Evolutionary conservation across 2,113 vertebrate species (phyloP), one percentile per base, ranked within the genome.

Genomic region (Scatophagus argus): DNA sequence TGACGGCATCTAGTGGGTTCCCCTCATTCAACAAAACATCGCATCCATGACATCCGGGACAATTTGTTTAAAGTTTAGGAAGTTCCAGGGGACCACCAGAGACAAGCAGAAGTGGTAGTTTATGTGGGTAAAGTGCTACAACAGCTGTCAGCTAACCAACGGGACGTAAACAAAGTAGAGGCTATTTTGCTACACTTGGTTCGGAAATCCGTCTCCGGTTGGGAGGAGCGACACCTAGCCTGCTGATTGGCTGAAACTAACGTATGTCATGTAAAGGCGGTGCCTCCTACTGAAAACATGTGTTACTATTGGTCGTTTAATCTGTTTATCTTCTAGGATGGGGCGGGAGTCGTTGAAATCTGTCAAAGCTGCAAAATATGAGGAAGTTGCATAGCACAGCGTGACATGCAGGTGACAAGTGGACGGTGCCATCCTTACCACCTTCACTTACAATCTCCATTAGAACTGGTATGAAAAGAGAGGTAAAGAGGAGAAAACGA

Each of bases 91-190:
- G 21, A 25, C 14, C 68, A 29, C 11, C 17, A 23, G 41, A 73
- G 55, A 19, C 60, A 16, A 3, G 19, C 64, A 56, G 43, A 56
- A 62, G 6, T 12, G 16, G 10, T 0, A 55, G 46, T 68, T n/a
- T 12, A 34, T 66, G 36, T 25, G 29, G 17, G 34, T 25, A 61
- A 67, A 64, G 62, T 54, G 52, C 62, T 64, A 59, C 67, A 65
- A 36, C 76, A 79, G 79, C 87, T 91, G 90, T 91, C 88, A 71
- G 88, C 82, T 78, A 88, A 78, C 86, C 83, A 12, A 54, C 59
- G 10, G 85, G 78, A 92, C 91, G 93, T 95, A 94, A 95, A 95
- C 94, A 95, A 94, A 94, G 92, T 94, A 62, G 88, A 44, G 81
- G 78, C 87, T 87, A 46, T 82, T 79, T 79, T 34, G 72, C 83